Percentiles rank a stretch among this genome's conserved stretches.
Conservation (phyloP, 2,797 vertebrate genomes). For the Limnodromus scolopaceus region DNA sequence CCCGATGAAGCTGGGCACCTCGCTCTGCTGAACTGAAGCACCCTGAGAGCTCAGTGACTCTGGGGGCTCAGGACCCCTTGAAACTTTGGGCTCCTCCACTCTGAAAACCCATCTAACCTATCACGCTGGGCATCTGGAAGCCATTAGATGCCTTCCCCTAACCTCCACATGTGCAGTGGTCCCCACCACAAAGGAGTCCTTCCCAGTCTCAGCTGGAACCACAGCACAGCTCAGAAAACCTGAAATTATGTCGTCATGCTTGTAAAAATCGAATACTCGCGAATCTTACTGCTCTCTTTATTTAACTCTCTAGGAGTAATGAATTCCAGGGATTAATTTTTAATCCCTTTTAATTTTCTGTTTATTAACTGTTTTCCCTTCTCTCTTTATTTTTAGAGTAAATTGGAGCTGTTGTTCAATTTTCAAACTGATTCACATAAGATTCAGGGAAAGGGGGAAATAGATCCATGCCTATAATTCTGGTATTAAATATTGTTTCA, state of each 20-base stretch:
- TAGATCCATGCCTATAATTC: not conserved
- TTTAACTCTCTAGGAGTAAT: conserved; percentile 39
- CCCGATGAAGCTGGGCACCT: not conserved
- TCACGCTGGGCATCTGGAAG: not conserved
- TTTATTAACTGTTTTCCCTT: not conserved
- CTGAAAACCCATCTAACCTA: not conserved
- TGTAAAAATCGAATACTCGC: not conserved
- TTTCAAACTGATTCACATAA: conserved; percentile 1
- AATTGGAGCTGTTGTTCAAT: not conserved
- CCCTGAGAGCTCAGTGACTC: not conserved
- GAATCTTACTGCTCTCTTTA: not conserved
- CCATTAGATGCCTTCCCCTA: not conserved
- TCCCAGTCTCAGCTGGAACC: not conserved
- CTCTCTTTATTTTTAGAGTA: not conserved
- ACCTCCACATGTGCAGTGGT: not conserved
- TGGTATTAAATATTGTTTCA: not conserved
- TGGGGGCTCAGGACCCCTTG: accelerated
- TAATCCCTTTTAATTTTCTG: conserved; percentile 23
- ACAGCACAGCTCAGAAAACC: not conserved
- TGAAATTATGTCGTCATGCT: not conserved
- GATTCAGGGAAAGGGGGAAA: not conserved
- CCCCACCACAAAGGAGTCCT: accelerated
- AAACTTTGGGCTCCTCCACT: not conserved
- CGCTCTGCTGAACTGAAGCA: not conserved
- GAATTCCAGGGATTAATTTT: conserved; percentile 12